phyloP scores from a whole-genome alignment of 2,113 vertebrate species.

The Ciconia maguari region DNA sequence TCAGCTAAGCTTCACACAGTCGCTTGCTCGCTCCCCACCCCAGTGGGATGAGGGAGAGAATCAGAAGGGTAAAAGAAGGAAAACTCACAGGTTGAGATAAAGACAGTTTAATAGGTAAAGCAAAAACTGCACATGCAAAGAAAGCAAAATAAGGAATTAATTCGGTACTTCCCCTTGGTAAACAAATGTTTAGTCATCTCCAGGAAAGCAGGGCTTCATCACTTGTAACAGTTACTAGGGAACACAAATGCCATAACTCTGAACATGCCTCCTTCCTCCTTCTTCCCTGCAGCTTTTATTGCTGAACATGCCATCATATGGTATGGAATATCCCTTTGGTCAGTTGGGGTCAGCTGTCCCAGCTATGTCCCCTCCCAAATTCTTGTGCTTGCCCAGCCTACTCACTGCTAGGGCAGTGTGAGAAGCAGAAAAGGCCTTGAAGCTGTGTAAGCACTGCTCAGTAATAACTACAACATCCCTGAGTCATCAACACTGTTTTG shows the following conservation, averaged over 20 bases:
- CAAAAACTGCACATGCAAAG: not conserved
- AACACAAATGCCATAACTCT: not conserved
- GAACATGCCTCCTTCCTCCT: not conserved
- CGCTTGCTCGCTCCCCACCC: fast-evolving
- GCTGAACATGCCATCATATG: not conserved
- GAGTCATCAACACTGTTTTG: not conserved
- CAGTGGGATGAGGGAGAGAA: not conserved
- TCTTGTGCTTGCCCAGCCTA: not conserved
- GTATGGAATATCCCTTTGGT: not conserved
- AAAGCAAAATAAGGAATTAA: not conserved
- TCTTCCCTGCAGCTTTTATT: not conserved
- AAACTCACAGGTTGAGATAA: not conserved
- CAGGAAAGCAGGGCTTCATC: not conserved
- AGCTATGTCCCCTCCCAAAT: not conserved
- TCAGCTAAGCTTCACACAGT: not conserved
- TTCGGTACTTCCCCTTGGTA: not conserved
- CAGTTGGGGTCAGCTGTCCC: not conserved
- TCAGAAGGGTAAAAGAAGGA: not conserved
- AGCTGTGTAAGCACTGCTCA: not conserved
- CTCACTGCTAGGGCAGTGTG: fast-evolving
- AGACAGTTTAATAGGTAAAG: not conserved
- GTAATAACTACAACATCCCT: not conserved
- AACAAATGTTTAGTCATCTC: not conserved
- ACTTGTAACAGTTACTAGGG: not conserved
- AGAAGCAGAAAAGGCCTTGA: not conserved